Base-by-base conservation (phyloP, 2,888 invertebrate species). In the Slavum lentiscoides region DNA sequence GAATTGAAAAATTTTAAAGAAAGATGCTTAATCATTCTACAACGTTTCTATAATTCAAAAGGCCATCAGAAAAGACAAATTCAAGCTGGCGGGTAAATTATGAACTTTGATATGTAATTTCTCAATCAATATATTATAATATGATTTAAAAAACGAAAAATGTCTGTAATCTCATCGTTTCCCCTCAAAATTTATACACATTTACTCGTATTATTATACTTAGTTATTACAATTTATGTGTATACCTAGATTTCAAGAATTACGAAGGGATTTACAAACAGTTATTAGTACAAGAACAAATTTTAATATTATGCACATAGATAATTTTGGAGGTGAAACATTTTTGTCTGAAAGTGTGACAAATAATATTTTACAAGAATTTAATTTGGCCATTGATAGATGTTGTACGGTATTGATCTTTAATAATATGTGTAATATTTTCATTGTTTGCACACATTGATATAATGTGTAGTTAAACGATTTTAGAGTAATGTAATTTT, bases 251-350 rank as follows among this genome's bases (percentile, higher is more conserved):
- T 94, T 98, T 85, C 95, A 96, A 88, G 98, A 98, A 85, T 88
- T 98, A 37, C 90, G 95, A 8, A 90, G 98, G 72, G 98, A 98
- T 86, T 88, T 98, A 83, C 97, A 98, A 88, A 96, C 96, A 0
- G 93, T 95, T 17, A 93, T 98, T 84, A 95, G 96, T 4, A 93
- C 94, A 0, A 90, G 95, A 80, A 93, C 96, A 0, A 97, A 96
- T 86, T 94, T 97, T 82, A 96, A 96, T 86, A 95, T 97, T 83
- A 96, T 94, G 0, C 94, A 94, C 86, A 95, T 97, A 67, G 98
- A 98, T 87, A 95, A 97, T 87, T 97, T 96, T 85, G 97, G 97
- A 3, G 98, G 96, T 0, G 98, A 99, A 88, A 98, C 97, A 0
- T 97, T 98, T 86, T 89, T 99, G 0, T 97, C 97, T 0, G 97